A percentile compares a stretch with the other conserved stretches of the same genome.
These are phyloP conservation scores for Lanistes nyassanus DNA, from an alignment of 1,140 invertebrate species.

Conservation along the genomic window DNA sequence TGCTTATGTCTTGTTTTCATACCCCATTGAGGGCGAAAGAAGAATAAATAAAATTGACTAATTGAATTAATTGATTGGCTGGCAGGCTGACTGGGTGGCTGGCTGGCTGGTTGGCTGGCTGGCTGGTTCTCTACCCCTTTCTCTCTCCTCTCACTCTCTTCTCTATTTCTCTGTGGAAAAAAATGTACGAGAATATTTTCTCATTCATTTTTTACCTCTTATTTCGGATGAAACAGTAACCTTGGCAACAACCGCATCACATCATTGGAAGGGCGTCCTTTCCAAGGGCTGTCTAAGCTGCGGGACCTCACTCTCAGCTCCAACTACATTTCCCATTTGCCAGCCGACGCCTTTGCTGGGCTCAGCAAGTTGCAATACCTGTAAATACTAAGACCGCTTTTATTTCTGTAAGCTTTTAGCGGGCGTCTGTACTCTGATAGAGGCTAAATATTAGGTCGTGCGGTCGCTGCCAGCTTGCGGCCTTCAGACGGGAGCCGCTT, in stretches of 20 bases:
- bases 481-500: too few relatives aligned
- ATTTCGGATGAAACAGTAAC: slow-evolving; percentile 75
- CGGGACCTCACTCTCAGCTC: slow-evolving; percentile 87
- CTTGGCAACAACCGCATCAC: slow-evolving; percentile 85
- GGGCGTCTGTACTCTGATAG: too few relatives aligned
- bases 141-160: not conserved
- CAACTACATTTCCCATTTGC: slow-evolving; percentile 82
- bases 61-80: not conserved
- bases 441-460: too few relatives aligned
- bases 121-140: not conserved
- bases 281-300: slow-evolving; percentile 77
- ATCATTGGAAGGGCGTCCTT: slow-evolving; percentile 76
- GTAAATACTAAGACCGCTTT: slow-evolving; percentile 73
- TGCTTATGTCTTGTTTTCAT: too few relatives aligned
- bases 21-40: too few relatives aligned
- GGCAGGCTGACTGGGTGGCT: too few relatives aligned
- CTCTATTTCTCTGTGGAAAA: slow-evolving; percentile 1
- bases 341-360: slow-evolving; percentile 82
- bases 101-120: not conserved
- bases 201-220: not conserved
- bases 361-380: slow-evolving; percentile 83
- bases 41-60: not conserved
- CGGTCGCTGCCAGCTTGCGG: too few relatives aligned
- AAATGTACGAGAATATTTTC: not conserved
- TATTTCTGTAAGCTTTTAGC: too few relatives aligned